Conservation (phyloP, 1,140 invertebrate genomes). For the Diorhabda carinulata region DNA sequence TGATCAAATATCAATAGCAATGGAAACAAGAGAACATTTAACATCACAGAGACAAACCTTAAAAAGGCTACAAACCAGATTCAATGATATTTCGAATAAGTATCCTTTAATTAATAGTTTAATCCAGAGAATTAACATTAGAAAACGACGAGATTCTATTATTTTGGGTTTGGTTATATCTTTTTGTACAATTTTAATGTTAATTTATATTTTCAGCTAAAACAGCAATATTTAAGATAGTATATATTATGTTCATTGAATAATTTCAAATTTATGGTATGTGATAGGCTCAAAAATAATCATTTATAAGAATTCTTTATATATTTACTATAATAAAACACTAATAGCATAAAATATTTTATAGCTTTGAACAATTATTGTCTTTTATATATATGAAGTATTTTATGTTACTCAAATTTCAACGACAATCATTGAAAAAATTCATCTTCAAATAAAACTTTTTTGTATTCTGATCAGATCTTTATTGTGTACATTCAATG, state of each 20-base stretch:
- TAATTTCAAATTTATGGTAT: not conserved
- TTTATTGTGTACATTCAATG: too few relatives aligned
- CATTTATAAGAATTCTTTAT: not conserved
- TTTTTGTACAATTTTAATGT: conserved; percentile 80
- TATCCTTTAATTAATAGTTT: conserved; percentile 86
- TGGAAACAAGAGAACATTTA: conserved; percentile 91
- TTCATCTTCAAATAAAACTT: too few relatives aligned
- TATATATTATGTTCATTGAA: not conserved
- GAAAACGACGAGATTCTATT: conserved; percentile 87
- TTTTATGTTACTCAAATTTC: too few relatives aligned
- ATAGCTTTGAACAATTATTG: too few relatives aligned
- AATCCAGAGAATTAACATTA: conserved; percentile 87
- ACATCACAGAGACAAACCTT: conserved; percentile 82
- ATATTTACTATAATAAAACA: not conserved
- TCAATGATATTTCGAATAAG: conserved; percentile 89
- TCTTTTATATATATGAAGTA: too few relatives aligned
- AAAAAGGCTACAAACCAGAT: conserved; percentile 84
- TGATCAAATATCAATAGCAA: conserved; percentile 95
- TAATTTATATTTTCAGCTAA: conserved; percentile 71
- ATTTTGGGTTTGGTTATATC: conserved; percentile 82
- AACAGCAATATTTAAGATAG: not conserved
- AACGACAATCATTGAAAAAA: too few relatives aligned
- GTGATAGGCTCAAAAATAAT: conserved; percentile 2
- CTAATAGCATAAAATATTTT: not conserved
- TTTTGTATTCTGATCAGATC: too few relatives aligned